These are phyloP conservation scores for Masticophis lateralis DNA, from an alignment of 2,797 vertebrate species.

Conservation along the genomic window DNA sequence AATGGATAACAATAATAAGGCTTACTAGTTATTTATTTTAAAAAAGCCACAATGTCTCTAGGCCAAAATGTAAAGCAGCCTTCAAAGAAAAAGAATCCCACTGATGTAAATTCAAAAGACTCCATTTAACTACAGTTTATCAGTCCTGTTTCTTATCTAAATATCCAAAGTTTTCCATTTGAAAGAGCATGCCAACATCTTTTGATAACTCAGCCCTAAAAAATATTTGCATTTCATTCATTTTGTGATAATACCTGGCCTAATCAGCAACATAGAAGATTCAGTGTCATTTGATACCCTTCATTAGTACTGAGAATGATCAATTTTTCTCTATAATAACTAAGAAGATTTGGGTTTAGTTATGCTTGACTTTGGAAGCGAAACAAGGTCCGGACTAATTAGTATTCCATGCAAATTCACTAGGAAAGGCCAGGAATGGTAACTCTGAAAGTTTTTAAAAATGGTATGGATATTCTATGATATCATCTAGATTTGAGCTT, in stretches of 20 bases:
- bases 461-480: not conserved
- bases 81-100: not conserved
- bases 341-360: constrained; percentile 44
- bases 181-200: constrained; percentile 34
- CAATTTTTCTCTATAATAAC: constrained; percentile 62
- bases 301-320: constrained; percentile 58
- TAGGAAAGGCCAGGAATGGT: not conserved
- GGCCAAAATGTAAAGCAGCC: constrained; percentile 43
- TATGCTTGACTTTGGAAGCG: not conserved
- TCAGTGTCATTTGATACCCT: constrained; percentile 60
- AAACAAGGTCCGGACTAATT: not conserved
- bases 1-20: constrained; percentile 57
- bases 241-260: constrained; percentile 61
- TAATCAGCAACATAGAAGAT: constrained; percentile 61
- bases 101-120: constrained; percentile 50
- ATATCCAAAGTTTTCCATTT: constrained; percentile 53
- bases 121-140: constrained; percentile 59
- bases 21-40: constrained; percentile 43
- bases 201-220: constrained; percentile 44
- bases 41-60: constrained; percentile 47
- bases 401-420: not conserved
- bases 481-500: not conserved
- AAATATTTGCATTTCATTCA: constrained; percentile 53
- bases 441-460: not conserved
- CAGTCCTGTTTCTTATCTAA: constrained; percentile 54